Evolutionary conservation across 2,888 invertebrate genomes (phyloP), one percentile per base, ranked within the genome.

Genomic region (Marasmarcha lunaedactyla): DNA sequence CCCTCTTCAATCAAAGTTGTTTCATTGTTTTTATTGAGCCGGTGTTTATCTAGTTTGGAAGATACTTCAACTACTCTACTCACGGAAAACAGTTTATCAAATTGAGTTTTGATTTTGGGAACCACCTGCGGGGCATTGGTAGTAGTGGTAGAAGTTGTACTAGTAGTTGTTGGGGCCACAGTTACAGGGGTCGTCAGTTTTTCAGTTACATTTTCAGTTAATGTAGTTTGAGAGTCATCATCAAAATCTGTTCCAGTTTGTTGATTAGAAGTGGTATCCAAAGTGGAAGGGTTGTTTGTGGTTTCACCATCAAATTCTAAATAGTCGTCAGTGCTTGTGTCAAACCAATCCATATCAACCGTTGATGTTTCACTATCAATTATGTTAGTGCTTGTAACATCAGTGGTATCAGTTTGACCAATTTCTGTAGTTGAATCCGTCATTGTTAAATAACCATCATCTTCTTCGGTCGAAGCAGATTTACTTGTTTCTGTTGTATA

Each of bases 41-140:
- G 85, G 37, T 86, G 74, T 57, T 87, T 88, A 25, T 87, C 87
- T 55, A 87, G 81, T 61, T 89, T 88, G 0, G 88, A 88, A 27
- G 88, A 87, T 1, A 90, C 86, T 71, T 90, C 89, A 2, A 89
- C 87, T 20, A 89, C 86, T 58, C 90, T 79, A 60, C 88, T 90
- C 0, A 91, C 86, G 50, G 90, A 89, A 45, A 90, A 88, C 12
- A 90, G 56, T 63, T 87, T 88, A 51, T 89, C 85, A 20, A 84
- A 71, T 51, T 83, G 81, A 14, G 83, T 76, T 66, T 83, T 83
- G 15, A 83, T 57, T 9, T 74, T 61, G 2, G 74, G 74, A 5
- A 70, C 51, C 36, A 61, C 54, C 41, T 63, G 57, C 14, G 69
- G 52, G 37, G 53, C 43, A 33, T 47, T 53, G 1, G 64, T 63